A percentile compares a stretch with the other conserved stretches of the same genome.
Evolutionary conservation across 30 jellyfish, hydroid and myxozoan species (phyloP).

Genomic region (Chrysaora quinquecirrha): DNA sequence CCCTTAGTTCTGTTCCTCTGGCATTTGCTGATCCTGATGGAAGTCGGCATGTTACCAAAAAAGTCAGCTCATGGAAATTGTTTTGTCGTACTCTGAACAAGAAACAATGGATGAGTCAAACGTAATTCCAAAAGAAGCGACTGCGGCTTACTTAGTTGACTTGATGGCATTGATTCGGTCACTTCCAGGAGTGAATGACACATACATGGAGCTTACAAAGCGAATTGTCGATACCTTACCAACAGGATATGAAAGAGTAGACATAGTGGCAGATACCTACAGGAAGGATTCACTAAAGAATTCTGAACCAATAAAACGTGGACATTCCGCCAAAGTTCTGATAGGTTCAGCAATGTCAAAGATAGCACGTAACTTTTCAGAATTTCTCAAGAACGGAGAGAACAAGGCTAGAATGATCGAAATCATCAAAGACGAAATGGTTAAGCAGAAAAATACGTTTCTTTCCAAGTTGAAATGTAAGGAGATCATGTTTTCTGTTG

Average conservation of each 20-base stretch:
- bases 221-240: slow-evolving; percentile 47
- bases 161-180: not conserved
- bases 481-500: slow-evolving; percentile 39
- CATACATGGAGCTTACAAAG: not conserved
- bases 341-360: slow-evolving; percentile 38
- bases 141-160: slow-evolving; percentile 34
- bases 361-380: slow-evolving; percentile 62
- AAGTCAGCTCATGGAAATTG: not conserved
- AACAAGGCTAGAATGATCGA: not conserved
- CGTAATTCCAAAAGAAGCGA: slow-evolving; percentile 40
- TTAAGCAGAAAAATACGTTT: not conserved
- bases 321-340: slow-evolving; percentile 47
- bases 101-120: slow-evolving; percentile 25
- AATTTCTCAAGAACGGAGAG: not conserved
- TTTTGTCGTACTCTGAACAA: not conserved
- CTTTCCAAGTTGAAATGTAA: not conserved
- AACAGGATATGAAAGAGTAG: slow-evolving; percentile 54
- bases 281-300: slow-evolving; percentile 36
- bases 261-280: slow-evolving; percentile 68
- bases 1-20: slow-evolving; percentile 15
- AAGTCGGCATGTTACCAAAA: slow-evolving; percentile 33
- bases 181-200: not conserved
- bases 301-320: slow-evolving; percentile 41
- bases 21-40: slow-evolving; percentile 38
- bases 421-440: not conserved